These are phyloP conservation scores for Eupithecia exiguata DNA, from an alignment of 2,888 invertebrate species.

Conservation along the genomic window DNA sequence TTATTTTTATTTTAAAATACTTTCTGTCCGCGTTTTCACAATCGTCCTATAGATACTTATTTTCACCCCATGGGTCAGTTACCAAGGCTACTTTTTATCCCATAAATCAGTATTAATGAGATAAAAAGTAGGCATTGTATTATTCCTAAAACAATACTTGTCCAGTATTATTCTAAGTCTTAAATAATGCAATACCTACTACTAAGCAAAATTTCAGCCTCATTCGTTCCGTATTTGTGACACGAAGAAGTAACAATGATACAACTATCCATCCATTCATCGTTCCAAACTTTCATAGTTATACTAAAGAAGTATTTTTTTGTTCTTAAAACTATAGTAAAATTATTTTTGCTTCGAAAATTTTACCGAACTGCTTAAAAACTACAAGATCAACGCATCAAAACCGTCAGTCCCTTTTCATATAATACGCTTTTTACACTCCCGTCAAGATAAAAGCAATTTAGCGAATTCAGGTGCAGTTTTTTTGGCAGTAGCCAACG, in stretches of 20 bases:
- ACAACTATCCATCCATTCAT: background rate
- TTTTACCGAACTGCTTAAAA: background rate
- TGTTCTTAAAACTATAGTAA: too few species aligned
- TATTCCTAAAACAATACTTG: too few species aligned
- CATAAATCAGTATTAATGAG: too few species aligned
- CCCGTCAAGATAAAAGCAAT: conserved; percentile 59
- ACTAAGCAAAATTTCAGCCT: background rate
- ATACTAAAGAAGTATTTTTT: too few species aligned
- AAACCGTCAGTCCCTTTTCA: background rate
- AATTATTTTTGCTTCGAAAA: too few species aligned
- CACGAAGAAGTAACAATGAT: background rate
- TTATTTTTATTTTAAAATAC: background rate
- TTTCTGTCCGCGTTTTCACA: background rate
- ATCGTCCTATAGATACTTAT: background rate
- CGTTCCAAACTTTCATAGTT: background rate
- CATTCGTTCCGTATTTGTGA: background rate
- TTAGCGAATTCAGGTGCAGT: conserved; percentile 56
- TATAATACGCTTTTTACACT: conserved; percentile 42
- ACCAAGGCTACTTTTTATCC: too few species aligned
- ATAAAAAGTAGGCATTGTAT: background rate
- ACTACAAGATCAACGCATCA: background rate
- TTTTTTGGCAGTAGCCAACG: conserved; percentile 54
- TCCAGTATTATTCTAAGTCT: too few species aligned
- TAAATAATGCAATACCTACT: too few species aligned
- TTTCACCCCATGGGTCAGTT: background rate